A percentile compares a stretch with the other conserved stretches of the same genome.
These are phyloP conservation scores for Nipponacmea schrenckii DNA, from an alignment of 2,888 invertebrate genomes.

Conservation along the genomic window DNA sequence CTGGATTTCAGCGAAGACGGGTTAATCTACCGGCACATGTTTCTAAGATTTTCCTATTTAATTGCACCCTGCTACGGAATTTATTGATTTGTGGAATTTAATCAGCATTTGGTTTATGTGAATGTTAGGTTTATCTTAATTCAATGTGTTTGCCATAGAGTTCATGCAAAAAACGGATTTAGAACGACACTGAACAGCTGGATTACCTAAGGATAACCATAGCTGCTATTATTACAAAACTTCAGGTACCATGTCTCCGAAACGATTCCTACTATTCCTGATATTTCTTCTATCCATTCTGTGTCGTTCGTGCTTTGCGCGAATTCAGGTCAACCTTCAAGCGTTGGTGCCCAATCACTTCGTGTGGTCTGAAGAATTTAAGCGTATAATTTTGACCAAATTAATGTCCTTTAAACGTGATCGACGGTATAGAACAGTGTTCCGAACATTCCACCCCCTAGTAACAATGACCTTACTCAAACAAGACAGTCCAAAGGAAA, in stretches of 20 bases:
- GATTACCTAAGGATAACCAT: no score
- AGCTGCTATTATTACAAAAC: no score
- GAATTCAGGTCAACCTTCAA: constrained; percentile 28
- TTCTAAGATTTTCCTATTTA: no score
- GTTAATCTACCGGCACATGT: no score
- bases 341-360: constrained; percentile 33
- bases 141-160: no score
- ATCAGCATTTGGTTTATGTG: no score
- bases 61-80: no score
- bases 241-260: not conserved
- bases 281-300: constrained; percentile 15
- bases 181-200: no score
- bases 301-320: constrained; percentile 9
- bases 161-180: no score
- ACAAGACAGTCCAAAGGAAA: constrained; percentile 47
- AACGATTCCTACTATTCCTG: constrained; percentile 11
- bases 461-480: constrained; percentile 26
- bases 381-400: constrained; percentile 21
- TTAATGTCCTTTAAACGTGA: constrained; percentile 24
- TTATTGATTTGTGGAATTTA: no score
- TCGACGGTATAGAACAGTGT: constrained; percentile 19
- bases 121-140: no score
- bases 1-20: no score
- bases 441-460: constrained; percentile 18
- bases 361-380: constrained; percentile 19